phyloP scores from a whole-genome alignment of 2,888 invertebrate genomes.

The Congeria kusceri region DNA sequence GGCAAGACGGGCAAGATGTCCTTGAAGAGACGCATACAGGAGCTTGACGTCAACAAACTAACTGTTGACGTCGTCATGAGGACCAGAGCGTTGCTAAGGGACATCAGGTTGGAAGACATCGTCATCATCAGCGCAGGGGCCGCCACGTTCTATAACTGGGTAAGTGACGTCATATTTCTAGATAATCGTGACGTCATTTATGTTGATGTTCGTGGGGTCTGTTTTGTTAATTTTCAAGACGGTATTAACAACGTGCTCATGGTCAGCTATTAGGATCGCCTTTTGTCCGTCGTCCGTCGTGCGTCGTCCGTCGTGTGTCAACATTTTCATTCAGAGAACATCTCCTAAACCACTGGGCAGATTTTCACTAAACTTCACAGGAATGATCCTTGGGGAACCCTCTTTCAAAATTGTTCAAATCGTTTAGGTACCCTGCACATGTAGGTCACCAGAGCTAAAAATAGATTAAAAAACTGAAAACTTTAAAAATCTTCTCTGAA shows the following conservation, averaged over 20 bases:
- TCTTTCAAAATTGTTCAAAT: no score
- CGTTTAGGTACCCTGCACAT: no score
- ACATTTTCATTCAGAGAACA: no score
- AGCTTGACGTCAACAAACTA: slow-evolving; percentile 75
- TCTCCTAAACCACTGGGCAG: no score
- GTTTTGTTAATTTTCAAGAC: no score
- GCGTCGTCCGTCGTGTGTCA: neutral
- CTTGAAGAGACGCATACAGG: slow-evolving; percentile 79
- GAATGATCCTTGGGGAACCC: no score
- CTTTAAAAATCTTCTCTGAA: no score
- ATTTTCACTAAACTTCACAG: no score
- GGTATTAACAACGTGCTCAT: no score
- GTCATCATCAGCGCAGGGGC: slow-evolving; percentile 81
- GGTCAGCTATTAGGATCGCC: no score
- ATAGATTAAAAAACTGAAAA: no score
- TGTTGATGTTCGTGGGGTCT: neutral
- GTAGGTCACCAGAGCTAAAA: no score
- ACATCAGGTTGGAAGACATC: slow-evolving; percentile 77
- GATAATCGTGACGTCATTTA: neutral
- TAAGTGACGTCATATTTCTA: slow-evolving; percentile 50
- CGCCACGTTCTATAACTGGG: slow-evolving; percentile 83
- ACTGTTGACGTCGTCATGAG: slow-evolving; percentile 71
- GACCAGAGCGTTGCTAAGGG: slow-evolving; percentile 73
- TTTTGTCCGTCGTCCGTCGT: neutral
- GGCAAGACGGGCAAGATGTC: slow-evolving; percentile 83